Conservation (phyloP, 2,888 invertebrate species). For the Pristionchus japonicus region DNA sequence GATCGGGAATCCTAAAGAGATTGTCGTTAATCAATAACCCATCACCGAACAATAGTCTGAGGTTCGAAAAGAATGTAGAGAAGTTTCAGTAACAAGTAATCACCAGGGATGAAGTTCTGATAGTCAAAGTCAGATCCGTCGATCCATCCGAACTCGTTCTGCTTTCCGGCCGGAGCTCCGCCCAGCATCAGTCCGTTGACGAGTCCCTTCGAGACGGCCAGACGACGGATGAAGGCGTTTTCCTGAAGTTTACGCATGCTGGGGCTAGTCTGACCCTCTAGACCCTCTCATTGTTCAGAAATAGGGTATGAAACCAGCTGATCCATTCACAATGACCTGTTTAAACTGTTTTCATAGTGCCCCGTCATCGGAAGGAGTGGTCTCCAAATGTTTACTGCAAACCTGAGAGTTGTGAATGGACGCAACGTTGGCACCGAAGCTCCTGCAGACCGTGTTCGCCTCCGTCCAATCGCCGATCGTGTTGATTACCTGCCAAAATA, state of each 20-base stretch:
- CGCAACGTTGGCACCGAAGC: background rate
- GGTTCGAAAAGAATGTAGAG: too few species aligned
- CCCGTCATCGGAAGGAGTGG: too few species aligned
- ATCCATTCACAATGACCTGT: too few species aligned
- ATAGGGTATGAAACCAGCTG: too few species aligned
- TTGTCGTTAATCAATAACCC: background rate
- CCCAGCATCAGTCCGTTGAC: conserved; percentile 8
- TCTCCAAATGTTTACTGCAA: background rate
- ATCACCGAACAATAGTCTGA: too few species aligned
- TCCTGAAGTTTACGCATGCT: too few species aligned
- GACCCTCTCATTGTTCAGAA: too few species aligned
- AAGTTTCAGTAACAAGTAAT: background rate
- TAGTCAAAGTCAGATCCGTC: conserved; percentile 3
- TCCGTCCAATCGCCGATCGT: background rate
- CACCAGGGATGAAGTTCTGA: background rate
- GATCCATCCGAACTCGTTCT: background rate
- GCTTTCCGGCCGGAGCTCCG: background rate
- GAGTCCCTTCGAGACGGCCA: background rate
- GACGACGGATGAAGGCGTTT: conserved; percentile 2
- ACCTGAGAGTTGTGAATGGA: conserved; percentile 10
- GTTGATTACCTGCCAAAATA: background rate
- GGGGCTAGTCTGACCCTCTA: too few species aligned
- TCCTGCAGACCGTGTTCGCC: conserved; percentile 1
- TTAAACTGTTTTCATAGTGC: too few species aligned
- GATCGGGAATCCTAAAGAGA: background rate